These are phyloP conservation scores for Panonychus citri DNA, from an alignment of 1,140 invertebrate species.

Conservation along the genomic window DNA sequence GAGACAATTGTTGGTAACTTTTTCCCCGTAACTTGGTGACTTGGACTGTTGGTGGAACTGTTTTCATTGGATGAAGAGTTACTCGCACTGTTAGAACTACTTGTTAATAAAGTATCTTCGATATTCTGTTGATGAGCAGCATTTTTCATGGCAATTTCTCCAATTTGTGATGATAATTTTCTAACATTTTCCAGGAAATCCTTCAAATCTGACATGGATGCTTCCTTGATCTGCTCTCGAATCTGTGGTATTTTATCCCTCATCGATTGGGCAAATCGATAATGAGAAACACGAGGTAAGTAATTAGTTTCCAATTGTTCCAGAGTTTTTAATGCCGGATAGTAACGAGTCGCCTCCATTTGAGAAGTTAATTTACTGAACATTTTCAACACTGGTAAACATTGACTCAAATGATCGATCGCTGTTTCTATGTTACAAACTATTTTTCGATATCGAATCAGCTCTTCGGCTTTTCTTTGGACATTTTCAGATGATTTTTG, in stretches of 20 bases:
- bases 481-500: constrained; percentile 27
- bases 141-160: constrained; percentile 72
- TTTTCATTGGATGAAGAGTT: no score
- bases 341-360: constrained; percentile 82
- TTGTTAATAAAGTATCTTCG: no score
- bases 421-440: constrained; percentile 80
- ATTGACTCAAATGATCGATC: constrained; percentile 73
- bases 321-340: constrained; percentile 86
- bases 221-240: constrained; percentile 74
- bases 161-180: constrained; percentile 78
- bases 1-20: no score
- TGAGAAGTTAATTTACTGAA: constrained; percentile 85
- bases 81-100: no score
- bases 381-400: constrained; percentile 76
- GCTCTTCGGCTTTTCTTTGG: constrained; percentile 39
- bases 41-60: no score
- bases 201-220: constrained; percentile 82
- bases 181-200: constrained; percentile 93
- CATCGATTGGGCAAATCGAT: constrained; percentile 81
- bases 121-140: constrained; percentile 25
- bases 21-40: no score
- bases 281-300: constrained; percentile 67
- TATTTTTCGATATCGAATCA: constrained; percentile 68
- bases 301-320: constrained; percentile 86
- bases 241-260: constrained; percentile 54